Conservation (phyloP, 2,888 invertebrate species). For the Eupeodes luniger region DNA sequence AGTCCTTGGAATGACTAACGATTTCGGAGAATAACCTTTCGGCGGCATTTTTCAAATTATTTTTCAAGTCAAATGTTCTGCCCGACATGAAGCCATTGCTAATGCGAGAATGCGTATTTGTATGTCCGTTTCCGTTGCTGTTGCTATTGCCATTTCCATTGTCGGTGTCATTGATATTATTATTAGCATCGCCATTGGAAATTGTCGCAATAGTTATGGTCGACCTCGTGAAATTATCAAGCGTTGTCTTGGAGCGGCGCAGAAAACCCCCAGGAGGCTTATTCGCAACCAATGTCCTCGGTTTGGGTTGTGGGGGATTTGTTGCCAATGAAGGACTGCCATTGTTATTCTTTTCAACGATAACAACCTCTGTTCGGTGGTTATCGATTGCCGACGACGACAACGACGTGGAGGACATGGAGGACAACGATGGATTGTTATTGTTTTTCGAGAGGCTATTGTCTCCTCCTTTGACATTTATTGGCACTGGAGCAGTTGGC, state of each 20-base stretch:
- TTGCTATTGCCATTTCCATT: constrained; percentile 30
- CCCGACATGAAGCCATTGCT: constrained; percentile 78
- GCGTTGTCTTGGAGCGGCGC: constrained; percentile 82
- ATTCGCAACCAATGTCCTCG: constrained; percentile 72
- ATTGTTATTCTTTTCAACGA: constrained; percentile 61
- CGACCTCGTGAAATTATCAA: constrained; percentile 79
- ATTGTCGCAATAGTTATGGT: constrained; percentile 54
- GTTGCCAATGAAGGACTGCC: constrained; percentile 50
- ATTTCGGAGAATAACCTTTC: constrained; percentile 83
- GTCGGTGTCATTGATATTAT: constrained; percentile 51
- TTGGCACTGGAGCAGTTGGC: constrained; percentile 65
- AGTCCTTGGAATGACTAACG: constrained; percentile 81
- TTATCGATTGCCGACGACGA: constrained; percentile 67
- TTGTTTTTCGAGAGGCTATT: constrained; percentile 46
- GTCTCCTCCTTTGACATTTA: constrained; percentile 45
- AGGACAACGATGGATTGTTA: constrained; percentile 21
- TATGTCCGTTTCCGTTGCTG: constrained; percentile 23
- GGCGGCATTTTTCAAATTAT: constrained; percentile 83
- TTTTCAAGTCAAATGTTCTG: constrained; percentile 82
- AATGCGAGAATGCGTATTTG: constrained; percentile 52
- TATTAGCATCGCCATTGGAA: constrained; percentile 56
- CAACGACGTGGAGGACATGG: constrained; percentile 42
- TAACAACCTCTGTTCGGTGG: constrained; percentile 65
- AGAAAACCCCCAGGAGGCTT: constrained; percentile 77
- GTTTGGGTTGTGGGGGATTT: constrained; percentile 72